Evolutionary conservation across 2,797 vertebrate species (phyloP), one percentile per base, ranked within the genome.

Genomic region (Gallinago stenura): DNA sequence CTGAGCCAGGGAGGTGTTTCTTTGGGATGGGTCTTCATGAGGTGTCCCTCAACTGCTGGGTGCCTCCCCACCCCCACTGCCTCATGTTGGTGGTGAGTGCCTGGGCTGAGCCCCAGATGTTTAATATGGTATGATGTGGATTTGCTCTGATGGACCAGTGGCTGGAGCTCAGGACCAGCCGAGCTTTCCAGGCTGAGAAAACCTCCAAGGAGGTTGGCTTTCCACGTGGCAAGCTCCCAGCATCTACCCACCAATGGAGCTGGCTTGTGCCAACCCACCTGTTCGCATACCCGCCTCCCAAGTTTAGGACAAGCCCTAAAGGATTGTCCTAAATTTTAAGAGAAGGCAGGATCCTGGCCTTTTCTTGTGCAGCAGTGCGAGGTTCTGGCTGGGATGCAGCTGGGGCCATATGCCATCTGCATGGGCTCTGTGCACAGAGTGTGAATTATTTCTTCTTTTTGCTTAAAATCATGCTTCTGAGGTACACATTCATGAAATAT

Each of bases 331-430:
- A 28, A 39, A 75, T 89, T 57, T 53, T 56, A 9, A 22, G 53
- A 76, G 71, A 25, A 62, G 64, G 51, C 24, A 56, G 64, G 39
- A 94, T 43, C 48, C 35, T 4, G 17, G 21, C 24, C 64, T 61
- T 71, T 80, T 58, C 31, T 45, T 18, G 8, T 39, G 57, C 53
- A n/a, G 54, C 45, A 57, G 60, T 7, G 0, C 0, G 0, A 28
- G 6, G 39, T 6, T 61, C 76, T 56, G 85, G 16, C 61, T 53
- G 57, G 64, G 45, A 19, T 31, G 48, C 30, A 45, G 50, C 41
- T 2, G 15, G 39, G 46, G 39, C 64, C 62, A 5, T 0, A 0
- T 0, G 1, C 13, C 0, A 0, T 17, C 46, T 0, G 4, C 21
- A 0, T 21, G 45, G 71, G 37, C 26, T 70, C 56, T 51, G 54